A percentile compares a stretch with the other conserved stretches of the same genome.
These are phyloP conservation scores for Hecatera dysodea DNA, from an alignment of 2,888 invertebrate genomes.

Conservation along the genomic window DNA sequence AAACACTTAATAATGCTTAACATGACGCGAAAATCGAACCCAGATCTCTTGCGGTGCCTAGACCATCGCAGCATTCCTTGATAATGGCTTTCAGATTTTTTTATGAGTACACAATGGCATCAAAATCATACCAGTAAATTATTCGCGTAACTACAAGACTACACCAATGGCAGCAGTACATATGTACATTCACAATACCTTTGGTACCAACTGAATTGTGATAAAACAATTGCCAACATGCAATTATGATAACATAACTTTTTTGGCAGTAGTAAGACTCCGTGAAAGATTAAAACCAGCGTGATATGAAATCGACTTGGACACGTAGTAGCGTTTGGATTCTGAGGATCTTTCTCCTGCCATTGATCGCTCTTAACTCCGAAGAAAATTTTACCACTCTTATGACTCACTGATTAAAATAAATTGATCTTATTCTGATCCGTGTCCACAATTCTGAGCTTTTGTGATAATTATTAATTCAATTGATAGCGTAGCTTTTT, in stretches of 20 bases:
- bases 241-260: background rate
- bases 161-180: background rate
- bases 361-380: conserved; percentile 60
- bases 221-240: too few relatives aligned
- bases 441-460: conserved; percentile 9
- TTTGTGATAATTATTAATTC: conserved; percentile 6
- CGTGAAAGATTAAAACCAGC: conserved; percentile 23
- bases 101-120: background rate
- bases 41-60: too few relatives aligned
- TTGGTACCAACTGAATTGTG: too few relatives aligned
- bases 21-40: background rate
- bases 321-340: conserved; percentile 52
- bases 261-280: background rate
- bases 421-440: conserved; percentile 42
- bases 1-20: background rate
- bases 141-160: background rate
- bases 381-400: conserved; percentile 51
- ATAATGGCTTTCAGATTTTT: background rate
- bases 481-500: conserved; percentile 16
- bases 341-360: conserved; percentile 54
- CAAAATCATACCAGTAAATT: background rate
- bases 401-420: conserved; percentile 49
- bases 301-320: conserved; percentile 64
- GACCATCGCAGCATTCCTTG: too few relatives aligned
- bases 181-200: too few relatives aligned